These are phyloP conservation scores for Glossophaga mutica DNA, from an alignment of 2,797 vertebrate species.

Conservation along the genomic window DNA sequence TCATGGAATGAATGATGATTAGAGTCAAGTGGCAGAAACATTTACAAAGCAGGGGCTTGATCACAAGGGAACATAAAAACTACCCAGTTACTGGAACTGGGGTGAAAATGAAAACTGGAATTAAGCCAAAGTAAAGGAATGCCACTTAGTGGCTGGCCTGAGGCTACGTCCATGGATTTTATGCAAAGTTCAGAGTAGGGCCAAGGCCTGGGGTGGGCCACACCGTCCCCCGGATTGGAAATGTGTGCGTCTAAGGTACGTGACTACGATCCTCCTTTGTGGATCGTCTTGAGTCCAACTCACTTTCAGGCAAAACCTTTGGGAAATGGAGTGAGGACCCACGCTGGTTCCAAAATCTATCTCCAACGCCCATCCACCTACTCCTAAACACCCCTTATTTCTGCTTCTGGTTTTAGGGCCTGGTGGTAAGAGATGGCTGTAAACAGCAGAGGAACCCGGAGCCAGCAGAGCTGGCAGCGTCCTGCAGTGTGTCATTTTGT, in stretches of 20 bases:
- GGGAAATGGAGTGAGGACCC: not conserved
- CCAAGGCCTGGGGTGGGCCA: not conserved
- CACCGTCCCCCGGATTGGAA: not conserved
- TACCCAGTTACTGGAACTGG: not conserved
- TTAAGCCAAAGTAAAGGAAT: not conserved
- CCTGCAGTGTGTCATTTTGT: conserved; percentile 64
- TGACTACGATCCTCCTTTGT: not conserved
- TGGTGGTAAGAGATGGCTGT: conserved; percentile 56
- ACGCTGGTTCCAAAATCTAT: not conserved
- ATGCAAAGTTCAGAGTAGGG: not conserved
- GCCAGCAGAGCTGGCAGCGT: not conserved
- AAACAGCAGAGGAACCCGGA: conserved; percentile 31
- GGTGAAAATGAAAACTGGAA: not conserved
- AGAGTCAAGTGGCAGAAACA: not conserved
- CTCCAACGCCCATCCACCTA: not conserved
- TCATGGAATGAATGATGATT: not conserved
- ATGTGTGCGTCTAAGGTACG: not conserved
- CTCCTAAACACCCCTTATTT: conserved; percentile 41
- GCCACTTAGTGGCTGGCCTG: not conserved
- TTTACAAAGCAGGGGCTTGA: not conserved
- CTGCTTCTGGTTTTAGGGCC: conserved; percentile 53
- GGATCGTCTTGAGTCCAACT: not conserved
- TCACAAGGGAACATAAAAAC: not conserved
- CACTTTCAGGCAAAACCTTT: not conserved
- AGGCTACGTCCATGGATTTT: not conserved